These are phyloP conservation scores for Hedya salicella DNA, from an alignment of 2,888 invertebrate genomes.

Conservation along the genomic window DNA sequence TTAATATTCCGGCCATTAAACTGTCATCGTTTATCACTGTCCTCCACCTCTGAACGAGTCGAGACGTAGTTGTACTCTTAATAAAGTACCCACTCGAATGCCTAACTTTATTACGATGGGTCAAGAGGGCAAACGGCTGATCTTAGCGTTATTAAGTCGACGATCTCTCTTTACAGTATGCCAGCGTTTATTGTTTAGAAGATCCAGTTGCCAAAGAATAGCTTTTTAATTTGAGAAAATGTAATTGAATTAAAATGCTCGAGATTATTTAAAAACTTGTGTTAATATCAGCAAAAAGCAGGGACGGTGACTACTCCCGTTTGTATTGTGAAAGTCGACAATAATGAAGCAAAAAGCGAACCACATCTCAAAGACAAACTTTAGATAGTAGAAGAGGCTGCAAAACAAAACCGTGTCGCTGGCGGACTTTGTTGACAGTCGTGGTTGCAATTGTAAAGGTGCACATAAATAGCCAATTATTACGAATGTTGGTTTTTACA, in stretches of 20 bases:
- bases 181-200: slow-evolving; percentile 31
- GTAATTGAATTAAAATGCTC: slow-evolving; percentile 1
- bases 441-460: background rate
- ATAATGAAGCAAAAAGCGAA: slow-evolving; percentile 33
- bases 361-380: slow-evolving; percentile 36
- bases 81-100: slow-evolving; percentile 33
- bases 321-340: slow-evolving; percentile 33
- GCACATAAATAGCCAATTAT: background rate
- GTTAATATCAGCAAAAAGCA: background rate
- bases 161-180: slow-evolving; percentile 19
- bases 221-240: background rate
- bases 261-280: background rate
- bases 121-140: slow-evolving; percentile 41
- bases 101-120: slow-evolving; percentile 42
- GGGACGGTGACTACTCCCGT: background rate
- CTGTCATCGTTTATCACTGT: slow-evolving; percentile 28
- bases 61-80: slow-evolving; percentile 32
- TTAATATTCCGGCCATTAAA: background rate
- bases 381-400: slow-evolving; percentile 20
- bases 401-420: slow-evolving; percentile 8
- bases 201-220: background rate
- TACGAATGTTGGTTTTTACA: no score
- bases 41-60: slow-evolving; percentile 25
- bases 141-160: slow-evolving; percentile 36
- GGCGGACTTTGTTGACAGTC: background rate